Evolutionary conservation across 2,888 invertebrate species (phyloP).

Genomic region (Lochmaea crataegi): DNA sequence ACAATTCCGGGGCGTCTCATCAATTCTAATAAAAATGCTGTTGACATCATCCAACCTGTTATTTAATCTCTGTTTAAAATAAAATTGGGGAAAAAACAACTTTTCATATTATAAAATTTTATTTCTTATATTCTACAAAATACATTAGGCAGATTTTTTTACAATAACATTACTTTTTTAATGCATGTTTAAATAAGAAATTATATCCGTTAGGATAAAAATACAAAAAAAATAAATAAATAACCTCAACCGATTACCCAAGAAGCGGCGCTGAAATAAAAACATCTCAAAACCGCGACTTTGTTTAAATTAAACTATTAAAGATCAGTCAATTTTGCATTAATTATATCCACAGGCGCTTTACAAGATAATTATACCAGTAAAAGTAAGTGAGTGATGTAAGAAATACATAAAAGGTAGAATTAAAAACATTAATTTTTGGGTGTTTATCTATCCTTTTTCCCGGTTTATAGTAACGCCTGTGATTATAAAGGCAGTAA

Average conservation of each 20-base stretch:
- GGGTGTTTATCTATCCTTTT: background rate
- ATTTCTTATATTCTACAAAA: no score
- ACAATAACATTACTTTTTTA: background rate
- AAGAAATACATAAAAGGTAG: no score
- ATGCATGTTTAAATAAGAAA: background rate
- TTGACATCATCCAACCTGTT: no score
- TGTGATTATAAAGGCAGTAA: slow-evolving; percentile 3
- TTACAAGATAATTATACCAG: background rate
- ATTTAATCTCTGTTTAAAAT: no score
- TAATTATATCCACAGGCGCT: slow-evolving; percentile 2
- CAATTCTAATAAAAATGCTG: no score
- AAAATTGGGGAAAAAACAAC: no score
- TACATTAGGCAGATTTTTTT: background rate
- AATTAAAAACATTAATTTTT: background rate
- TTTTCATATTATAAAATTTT: no score
- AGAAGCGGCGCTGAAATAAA: slow-evolving; percentile 24
- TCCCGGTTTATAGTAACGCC: background rate
- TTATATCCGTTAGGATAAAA: background rate
- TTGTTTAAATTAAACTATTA: slow-evolving; percentile 13
- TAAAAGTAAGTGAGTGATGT: background rate
- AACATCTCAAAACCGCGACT: slow-evolving; percentile 24
- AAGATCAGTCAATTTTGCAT: slow-evolving; percentile 40
- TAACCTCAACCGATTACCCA: slow-evolving; percentile 28
- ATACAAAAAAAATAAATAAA: slow-evolving; percentile 20
- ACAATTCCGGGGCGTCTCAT: no score